A percentile compares a stretch with the other conserved stretches of the same genome.
These are phyloP conservation scores for Oxyscelio sp. DNA, from an alignment of 2,888 invertebrate genomes.

Conservation along the genomic window DNA sequence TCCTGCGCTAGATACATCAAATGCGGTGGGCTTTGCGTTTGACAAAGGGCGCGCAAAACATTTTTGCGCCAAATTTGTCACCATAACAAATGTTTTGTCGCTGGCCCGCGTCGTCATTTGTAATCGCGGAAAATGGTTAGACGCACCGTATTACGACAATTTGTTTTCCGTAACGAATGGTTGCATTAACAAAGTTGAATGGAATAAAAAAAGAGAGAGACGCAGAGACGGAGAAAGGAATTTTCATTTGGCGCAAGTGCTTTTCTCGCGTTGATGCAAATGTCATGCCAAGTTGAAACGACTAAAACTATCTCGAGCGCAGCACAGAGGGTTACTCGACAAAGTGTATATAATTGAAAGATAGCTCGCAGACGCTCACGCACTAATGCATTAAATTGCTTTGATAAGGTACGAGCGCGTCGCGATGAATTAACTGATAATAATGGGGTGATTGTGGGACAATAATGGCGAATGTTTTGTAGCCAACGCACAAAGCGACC, in stretches of 20 bases:
- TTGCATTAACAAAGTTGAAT: constrained; percentile 16
- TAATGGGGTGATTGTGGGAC: constrained; percentile 18
- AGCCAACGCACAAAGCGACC: constrained; percentile 12
- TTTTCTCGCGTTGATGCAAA: constrained; percentile 21
- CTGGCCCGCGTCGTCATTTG: background rate
- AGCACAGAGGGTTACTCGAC: constrained; percentile 7
- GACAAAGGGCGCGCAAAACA: background rate
- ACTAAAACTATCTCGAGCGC: constrained; percentile 7
- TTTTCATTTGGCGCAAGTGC: constrained; percentile 25
- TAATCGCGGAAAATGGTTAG: constrained; percentile 13
- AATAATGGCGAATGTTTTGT: constrained; percentile 28
- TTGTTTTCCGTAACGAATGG: constrained; percentile 25
- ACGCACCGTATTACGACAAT: constrained; percentile 16
- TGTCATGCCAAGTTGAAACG: constrained; percentile 8
- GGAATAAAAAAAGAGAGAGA: background rate
- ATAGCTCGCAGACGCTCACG: constrained; percentile 38
- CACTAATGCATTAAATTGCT: constrained; percentile 44
- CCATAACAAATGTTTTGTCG: constrained; percentile 32
- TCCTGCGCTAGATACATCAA: constrained; percentile 25
- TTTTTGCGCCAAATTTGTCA: constrained; percentile 29
- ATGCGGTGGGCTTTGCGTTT: constrained; percentile 2
- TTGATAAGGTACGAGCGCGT: constrained; percentile 53
- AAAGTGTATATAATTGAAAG: constrained; percentile 39
- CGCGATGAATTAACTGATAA: constrained; percentile 46
- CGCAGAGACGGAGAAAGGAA: background rate